Percentiles rank a stretch among this genome's conserved stretches.
These are phyloP conservation scores for Hemibagrus wyckioides DNA, from an alignment of 2,113 vertebrate species.

Conservation along the genomic window DNA sequence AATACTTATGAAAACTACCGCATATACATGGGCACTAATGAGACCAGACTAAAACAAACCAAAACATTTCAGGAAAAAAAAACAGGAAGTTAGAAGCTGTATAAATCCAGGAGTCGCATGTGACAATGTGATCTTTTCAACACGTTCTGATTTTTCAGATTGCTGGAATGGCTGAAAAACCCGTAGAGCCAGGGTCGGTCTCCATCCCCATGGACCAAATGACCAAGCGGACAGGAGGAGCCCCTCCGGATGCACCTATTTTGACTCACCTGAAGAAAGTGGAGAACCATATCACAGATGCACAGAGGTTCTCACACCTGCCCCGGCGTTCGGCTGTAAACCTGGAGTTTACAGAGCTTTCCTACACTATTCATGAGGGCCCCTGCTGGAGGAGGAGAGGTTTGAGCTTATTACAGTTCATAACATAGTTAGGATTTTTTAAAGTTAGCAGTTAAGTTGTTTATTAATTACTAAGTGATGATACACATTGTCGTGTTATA, in stretches of 20 bases:
- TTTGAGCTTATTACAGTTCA: constrained; percentile 61
- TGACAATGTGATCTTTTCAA: neutral
- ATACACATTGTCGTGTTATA: neutral
- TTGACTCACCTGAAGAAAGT: constrained; percentile 97
- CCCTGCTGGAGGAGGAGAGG: constrained; percentile 95
- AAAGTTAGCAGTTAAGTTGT: too few relatives aligned
- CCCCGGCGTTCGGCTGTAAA: constrained; percentile 93
- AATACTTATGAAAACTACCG: neutral
- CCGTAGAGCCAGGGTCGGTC: constrained; percentile 75
- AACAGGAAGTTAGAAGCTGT: constrained; percentile 5
- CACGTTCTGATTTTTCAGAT: constrained; percentile 57
- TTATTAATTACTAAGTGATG: neutral
- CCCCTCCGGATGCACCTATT: constrained; percentile 80
- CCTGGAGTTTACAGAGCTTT: constrained; percentile 92
- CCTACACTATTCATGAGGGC: constrained; percentile 93
- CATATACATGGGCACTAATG: neutral
- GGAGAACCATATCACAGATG: constrained; percentile 98
- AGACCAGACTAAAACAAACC: neutral
- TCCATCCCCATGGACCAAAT: constrained; percentile 87
- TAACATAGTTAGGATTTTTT: neutral
- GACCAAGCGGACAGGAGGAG: constrained; percentile 73
- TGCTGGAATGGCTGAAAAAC: constrained; percentile 83
- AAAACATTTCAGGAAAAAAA: neutral
- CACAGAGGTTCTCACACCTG: constrained; percentile 94
- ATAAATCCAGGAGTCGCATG: constrained; percentile 4